phyloP scores from a whole-genome alignment of 2,797 vertebrate species.

The Triplophysa yarkandensis region DNA sequence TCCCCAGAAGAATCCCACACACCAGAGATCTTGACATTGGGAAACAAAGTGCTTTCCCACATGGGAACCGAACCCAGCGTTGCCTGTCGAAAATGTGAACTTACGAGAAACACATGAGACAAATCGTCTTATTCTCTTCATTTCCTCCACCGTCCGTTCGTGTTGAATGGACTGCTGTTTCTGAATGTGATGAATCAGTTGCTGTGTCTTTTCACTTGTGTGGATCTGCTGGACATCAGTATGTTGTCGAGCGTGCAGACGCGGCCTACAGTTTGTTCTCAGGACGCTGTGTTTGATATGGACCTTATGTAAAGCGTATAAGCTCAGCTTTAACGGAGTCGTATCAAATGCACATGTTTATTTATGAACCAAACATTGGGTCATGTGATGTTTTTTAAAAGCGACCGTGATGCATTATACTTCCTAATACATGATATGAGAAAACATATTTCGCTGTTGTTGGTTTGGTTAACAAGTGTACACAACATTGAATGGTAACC shows the following conservation, averaged over 20 bases:
- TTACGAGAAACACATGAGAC: constrained; percentile 29
- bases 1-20: background rate
- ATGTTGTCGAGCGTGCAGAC: constrained; percentile 33
- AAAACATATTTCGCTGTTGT: background rate
- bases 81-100: constrained; percentile 31
- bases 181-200: constrained; percentile 21
- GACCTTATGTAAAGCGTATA: constrained; percentile 35
- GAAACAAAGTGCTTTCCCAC: constrained; percentile 13
- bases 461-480: background rate
- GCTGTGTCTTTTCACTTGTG: background rate
- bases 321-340: constrained; percentile 44
- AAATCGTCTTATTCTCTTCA: background rate
- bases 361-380: constrained; percentile 48
- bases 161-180: constrained; percentile 11
- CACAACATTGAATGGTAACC: background rate
- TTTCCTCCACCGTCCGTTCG: background rate
- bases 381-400: constrained; percentile 32
- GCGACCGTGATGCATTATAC: constrained; percentile 6
- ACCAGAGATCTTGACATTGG: constrained; percentile 18
- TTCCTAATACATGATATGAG: background rate
- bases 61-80: background rate
- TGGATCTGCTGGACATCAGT: constrained; percentile 23
- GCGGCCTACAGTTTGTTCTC: constrained; percentile 39
- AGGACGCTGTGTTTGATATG: constrained; percentile 53
- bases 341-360: constrained; percentile 44